These are phyloP conservation scores for Melanostigma gelatinosum DNA, from an alignment of 2,113 vertebrate genomes.

Conservation along the genomic window DNA sequence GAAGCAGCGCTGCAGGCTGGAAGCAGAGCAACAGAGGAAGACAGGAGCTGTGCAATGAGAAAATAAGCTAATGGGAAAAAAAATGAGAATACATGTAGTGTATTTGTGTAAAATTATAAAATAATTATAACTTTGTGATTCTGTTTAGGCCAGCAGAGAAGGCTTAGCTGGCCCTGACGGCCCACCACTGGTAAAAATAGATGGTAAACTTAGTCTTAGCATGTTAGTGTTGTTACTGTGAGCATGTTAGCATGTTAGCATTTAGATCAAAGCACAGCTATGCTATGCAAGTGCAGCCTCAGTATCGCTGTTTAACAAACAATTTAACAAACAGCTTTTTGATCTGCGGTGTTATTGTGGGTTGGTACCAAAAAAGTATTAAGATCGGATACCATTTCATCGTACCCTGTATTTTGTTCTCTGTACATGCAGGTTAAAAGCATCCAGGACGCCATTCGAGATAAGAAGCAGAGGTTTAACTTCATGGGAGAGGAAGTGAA, in stretches of 20 bases:
- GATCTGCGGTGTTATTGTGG: not conserved
- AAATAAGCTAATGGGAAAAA: too few relatives aligned
- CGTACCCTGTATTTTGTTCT: not conserved
- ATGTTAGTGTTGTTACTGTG: not conserved
- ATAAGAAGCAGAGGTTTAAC: slow-evolving; percentile 91
- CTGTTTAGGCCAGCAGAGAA: too few relatives aligned
- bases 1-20: too few relatives aligned
- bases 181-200: not conserved
- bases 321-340: not conserved
- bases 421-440: slow-evolving; percentile 88
- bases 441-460: slow-evolving; percentile 95
- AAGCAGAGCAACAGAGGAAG: too few relatives aligned
- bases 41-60: too few relatives aligned
- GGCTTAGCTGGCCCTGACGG: too few relatives aligned
- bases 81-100: too few relatives aligned
- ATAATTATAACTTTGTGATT: too few relatives aligned
- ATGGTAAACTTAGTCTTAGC: not conserved
- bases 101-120: too few relatives aligned
- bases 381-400: not conserved
- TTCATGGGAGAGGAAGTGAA: slow-evolving; percentile 95
- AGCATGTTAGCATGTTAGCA: not conserved
- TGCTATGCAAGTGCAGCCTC: too few relatives aligned
- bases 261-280: not conserved
- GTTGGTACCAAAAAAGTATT: not conserved
- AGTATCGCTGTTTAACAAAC: not conserved